phyloP scores from a whole-genome alignment of 2,888 invertebrate genomes.

The Griposia aprilina region DNA sequence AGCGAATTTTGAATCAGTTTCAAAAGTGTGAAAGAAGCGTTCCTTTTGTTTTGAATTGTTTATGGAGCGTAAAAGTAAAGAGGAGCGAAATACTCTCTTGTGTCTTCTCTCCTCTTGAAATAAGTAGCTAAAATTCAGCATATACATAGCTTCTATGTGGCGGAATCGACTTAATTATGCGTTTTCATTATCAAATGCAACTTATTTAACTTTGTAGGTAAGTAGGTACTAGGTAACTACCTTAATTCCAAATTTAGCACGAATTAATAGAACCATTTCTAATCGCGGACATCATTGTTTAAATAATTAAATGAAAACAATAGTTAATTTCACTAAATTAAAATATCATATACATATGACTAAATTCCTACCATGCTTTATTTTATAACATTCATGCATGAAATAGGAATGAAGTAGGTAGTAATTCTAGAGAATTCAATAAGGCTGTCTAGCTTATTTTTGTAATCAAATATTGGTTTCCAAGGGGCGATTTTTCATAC shows the following conservation, averaged over 20 bases:
- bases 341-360: conserved; percentile 9
- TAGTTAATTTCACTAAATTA: conserved; percentile 39
- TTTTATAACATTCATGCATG: not conserved
- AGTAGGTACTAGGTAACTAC: not conserved
- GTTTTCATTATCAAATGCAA: not conserved
- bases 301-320: conserved; percentile 3
- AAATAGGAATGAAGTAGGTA: not conserved
- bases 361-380: not conserved
- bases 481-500: not conserved
- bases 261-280: conserved; percentile 9
- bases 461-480: not conserved
- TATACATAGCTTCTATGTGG: too few relatives aligned
- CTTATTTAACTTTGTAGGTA: not conserved
- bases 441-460: not conserved
- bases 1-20: too few relatives aligned
- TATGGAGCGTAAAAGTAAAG: too few relatives aligned
- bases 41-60: too few relatives aligned
- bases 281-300: not conserved
- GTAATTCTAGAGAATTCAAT: not conserved
- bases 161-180: too few relatives aligned
- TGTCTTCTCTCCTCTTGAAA: too few relatives aligned
- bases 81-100: too few relatives aligned
- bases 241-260: not conserved
- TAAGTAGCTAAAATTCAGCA: too few relatives aligned
- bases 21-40: too few relatives aligned